Base-by-base conservation (phyloP, 2,797 vertebrate species). In the Dermochelys coriacea region DNA sequence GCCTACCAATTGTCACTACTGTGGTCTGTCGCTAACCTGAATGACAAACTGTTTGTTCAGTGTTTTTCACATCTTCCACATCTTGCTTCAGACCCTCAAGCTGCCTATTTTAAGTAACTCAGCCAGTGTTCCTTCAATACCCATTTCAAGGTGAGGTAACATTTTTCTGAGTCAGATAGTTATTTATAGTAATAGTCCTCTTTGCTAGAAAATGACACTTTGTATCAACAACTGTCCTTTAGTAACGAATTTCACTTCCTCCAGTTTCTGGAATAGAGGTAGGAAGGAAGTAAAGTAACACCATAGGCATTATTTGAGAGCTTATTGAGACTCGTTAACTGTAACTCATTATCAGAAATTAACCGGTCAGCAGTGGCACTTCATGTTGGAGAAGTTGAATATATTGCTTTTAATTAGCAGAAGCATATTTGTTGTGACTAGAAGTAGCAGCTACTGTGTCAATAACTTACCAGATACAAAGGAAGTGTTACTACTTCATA, bases 31-130 rank as follows among this genome's bases (percentile, higher is more conserved):
- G 77, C 45, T 49, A 47, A 47, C 29, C 25, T 49, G 7, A 77
- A 77, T 41, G 21, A 77, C 29, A 29, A 31, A 41, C 37, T 9
- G 9, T n/a, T 57, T n/a, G 45, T 34, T 54, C 25, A 45, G 52
- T 57, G 6, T 31, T 77, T 45, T 68, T 27, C 37, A 47, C n/a
- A 37, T 34, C 71, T n/a, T 55, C 84, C 47, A 54, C 61, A 3
- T 31, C 50, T 45, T 4, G 7, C 6, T 21, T 21, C 64, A 8
- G 19, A 1, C 0, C 37, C 57, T 54, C 21, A 8, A 15, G 9
- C 12, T 21, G 5, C 31, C 47, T 21, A 3, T 0, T 4, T 10
- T 0, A 16, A 19, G 47, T 0, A 6, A 61, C 27, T 77, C 45
- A 29, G 27, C 45, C 74, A 47, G 45, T 18, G 7, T 49, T 49